phyloP scores from a whole-genome alignment of 2,888 invertebrate species.

The Temnothorax ravouxi region DNA sequence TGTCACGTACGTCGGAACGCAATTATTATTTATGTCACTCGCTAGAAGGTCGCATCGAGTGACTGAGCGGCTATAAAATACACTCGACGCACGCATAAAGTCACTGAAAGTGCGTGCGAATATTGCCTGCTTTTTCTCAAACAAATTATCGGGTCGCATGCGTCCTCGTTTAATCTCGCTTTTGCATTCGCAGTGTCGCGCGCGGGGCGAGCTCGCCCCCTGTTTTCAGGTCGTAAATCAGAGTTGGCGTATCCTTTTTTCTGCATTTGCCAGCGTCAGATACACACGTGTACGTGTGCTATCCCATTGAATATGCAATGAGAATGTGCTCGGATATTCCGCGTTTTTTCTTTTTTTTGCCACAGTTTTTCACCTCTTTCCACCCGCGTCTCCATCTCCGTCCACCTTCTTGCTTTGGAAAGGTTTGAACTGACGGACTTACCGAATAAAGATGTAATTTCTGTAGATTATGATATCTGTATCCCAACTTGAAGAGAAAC shows the following conservation, averaged over 20 bases:
- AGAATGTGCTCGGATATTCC: conserved; percentile 59
- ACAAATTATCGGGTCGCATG: conserved; percentile 50
- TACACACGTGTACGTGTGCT: conserved; percentile 70
- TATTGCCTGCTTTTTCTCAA: conserved; percentile 23
- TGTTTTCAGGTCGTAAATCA: conserved; percentile 69
- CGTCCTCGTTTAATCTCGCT: conserved; percentile 52
- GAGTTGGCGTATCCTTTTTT: conserved; percentile 61
- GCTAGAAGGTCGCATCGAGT: not conserved
- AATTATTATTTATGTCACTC: conserved; percentile 16
- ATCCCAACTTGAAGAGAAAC: not conserved
- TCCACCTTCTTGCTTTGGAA: conserved; percentile 18
- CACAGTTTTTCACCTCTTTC: conserved; percentile 50
- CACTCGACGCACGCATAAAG: not conserved
- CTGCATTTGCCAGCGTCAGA: conserved; percentile 73
- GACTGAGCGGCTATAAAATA: not conserved
- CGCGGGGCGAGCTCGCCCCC: conserved; percentile 10
- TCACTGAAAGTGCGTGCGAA: conserved; percentile 21
- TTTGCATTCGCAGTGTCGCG: conserved; percentile 61
- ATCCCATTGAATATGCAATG: conserved; percentile 80
- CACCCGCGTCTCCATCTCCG: not conserved
- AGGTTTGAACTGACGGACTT: conserved; percentile 9
- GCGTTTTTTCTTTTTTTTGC: conserved; percentile 52
- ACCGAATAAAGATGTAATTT: conserved; percentile 39
- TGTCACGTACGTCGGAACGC: not conserved
- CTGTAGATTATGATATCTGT: conserved; percentile 14